Evolutionary conservation across 2,797 vertebrate species (phyloP).

Genomic region (Erithacus rubecula): DNA sequence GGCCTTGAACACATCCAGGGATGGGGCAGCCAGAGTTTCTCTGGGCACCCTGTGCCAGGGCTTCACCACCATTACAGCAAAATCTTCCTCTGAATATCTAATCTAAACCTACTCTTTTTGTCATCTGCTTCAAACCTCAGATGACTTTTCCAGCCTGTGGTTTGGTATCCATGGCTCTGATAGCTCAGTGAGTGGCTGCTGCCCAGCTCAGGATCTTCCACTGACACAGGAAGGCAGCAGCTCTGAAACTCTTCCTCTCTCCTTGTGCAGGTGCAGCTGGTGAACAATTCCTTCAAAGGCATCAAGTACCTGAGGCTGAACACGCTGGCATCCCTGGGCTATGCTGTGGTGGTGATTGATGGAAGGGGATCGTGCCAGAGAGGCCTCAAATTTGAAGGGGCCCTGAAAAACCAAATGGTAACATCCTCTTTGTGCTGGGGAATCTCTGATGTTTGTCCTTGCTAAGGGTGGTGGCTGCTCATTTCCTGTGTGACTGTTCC

Average conservation of each 20-base stretch:
- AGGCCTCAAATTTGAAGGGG: slow-evolving; percentile 93
- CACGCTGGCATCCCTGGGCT: slow-evolving; percentile 92
- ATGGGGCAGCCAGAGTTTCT: not conserved
- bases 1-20: not conserved
- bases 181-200: not conserved
- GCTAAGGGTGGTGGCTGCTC: not conserved
- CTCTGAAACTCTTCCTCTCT: not conserved
- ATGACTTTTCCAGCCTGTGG: not conserved
- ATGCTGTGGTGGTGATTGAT: slow-evolving; percentile 94
- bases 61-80: not conserved
- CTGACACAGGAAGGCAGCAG: not conserved
- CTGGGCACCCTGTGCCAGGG: not conserved
- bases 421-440: not conserved
- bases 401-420: slow-evolving; percentile 98
- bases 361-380: slow-evolving; percentile 94
- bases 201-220: not conserved
- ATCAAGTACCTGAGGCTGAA: slow-evolving; percentile 96
- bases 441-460: not conserved
- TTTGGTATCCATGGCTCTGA: not conserved
- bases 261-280: slow-evolving; percentile 89
- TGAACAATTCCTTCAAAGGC: slow-evolving; percentile 98
- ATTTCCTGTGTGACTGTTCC: not conserved
- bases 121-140: not conserved
- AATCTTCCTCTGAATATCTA: not conserved
- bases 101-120: not conserved